Conservation (phyloP, 2,888 invertebrate genomes). For the Malthinus flaveolus region DNA sequence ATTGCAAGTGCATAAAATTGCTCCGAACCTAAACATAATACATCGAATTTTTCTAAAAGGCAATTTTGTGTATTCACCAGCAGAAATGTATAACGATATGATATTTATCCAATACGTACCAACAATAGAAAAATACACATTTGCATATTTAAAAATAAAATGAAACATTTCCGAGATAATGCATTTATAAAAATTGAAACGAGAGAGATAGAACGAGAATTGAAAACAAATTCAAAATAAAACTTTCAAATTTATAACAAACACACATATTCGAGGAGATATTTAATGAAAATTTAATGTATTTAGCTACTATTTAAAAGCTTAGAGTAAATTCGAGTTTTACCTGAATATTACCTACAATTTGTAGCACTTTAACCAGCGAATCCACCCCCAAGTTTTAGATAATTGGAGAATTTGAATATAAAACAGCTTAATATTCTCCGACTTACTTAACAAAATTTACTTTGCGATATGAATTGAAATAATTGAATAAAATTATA, state of each 20-base stretch:
- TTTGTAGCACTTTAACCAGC: slow-evolving; percentile 13
- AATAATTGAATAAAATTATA: slow-evolving; percentile 12
- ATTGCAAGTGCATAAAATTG: not conserved
- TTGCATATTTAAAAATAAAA: slow-evolving; percentile 4
- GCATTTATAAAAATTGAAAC: too few species aligned
- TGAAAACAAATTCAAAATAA: too few species aligned
- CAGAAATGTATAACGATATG: slow-evolving; percentile 15
- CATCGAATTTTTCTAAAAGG: slow-evolving; percentile 11
- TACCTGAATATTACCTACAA: slow-evolving; percentile 12
- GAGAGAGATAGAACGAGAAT: too few species aligned
- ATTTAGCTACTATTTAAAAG: too few species aligned
- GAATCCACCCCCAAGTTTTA: slow-evolving; percentile 1
- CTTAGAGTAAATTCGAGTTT: not conserved
- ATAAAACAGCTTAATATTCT: slow-evolving; percentile 7
- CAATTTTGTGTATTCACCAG: slow-evolving; percentile 11
- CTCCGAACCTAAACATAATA: not conserved
- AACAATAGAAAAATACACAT: slow-evolving; percentile 12
- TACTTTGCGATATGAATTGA: slow-evolving; percentile 10
- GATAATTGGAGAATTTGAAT: slow-evolving; percentile 8
- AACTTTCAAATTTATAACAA: too few species aligned
- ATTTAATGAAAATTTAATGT: too few species aligned
- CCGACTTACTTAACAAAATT: slow-evolving; percentile 8
- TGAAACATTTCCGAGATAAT: too few species aligned
- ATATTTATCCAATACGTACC: slow-evolving; percentile 15
- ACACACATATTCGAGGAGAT: too few species aligned